Conservation (phyloP, 2,888 invertebrate species). For the Colletes collaris region DNA sequence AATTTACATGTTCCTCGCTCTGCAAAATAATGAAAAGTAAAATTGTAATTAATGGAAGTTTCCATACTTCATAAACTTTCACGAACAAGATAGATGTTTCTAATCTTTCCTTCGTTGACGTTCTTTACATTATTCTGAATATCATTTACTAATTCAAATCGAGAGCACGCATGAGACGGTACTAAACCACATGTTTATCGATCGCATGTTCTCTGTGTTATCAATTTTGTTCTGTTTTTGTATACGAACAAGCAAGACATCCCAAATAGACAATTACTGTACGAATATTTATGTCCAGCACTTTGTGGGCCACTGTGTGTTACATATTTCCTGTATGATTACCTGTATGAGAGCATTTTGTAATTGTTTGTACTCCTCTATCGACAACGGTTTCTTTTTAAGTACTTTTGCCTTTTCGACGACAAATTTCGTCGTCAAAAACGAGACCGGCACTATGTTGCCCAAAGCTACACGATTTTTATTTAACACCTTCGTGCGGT, state of each 20-base stretch:
- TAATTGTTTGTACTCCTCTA: constrained; percentile 73
- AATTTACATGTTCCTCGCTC: constrained; percentile 80
- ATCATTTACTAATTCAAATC: no score
- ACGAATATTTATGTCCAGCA: no score
- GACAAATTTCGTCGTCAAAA: constrained; percentile 68
- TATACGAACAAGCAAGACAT: no score
- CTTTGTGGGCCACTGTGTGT: no score
- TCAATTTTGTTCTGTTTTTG: no score
- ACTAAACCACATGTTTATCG: no score
- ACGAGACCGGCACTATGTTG: constrained; percentile 45
- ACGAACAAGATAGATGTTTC: no score
- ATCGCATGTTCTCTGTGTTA: no score
- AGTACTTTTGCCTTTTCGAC: constrained; percentile 66
- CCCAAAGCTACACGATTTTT: constrained; percentile 74
- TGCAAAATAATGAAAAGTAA: constrained; percentile 81
- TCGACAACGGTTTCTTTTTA: constrained; percentile 69
- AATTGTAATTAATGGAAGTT: neutral
- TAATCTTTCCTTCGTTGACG: neutral
- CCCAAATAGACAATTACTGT: no score
- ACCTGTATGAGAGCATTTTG: constrained; percentile 79
- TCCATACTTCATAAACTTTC: no score
- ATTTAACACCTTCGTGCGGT: constrained; percentile 66
- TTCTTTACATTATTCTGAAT: neutral
- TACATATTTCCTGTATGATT: neutral
- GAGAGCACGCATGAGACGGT: no score